phyloP scores from a whole-genome alignment of 1,140 invertebrate genomes.

The Conopomorpha cramerella region DNA sequence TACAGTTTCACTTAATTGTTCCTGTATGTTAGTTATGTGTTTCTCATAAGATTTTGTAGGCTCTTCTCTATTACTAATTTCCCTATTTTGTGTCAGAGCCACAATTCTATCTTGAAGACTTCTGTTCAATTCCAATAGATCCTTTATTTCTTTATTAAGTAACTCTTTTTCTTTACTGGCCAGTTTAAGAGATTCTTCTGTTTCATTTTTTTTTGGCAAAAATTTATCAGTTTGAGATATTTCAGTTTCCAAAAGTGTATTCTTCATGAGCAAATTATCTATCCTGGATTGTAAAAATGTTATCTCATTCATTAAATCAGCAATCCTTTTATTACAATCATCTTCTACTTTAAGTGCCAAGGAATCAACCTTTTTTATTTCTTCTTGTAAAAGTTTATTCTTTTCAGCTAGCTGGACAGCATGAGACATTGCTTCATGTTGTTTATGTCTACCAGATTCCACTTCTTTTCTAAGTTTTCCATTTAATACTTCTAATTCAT shows the following conservation, averaged over 20 bases:
- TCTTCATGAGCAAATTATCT: constrained; percentile 27
- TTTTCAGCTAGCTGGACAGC: constrained; percentile 70
- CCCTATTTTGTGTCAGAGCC: constrained; percentile 24
- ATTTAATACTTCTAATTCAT: constrained; percentile 58
- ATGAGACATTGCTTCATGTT: constrained; percentile 74
- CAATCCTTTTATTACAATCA: constrained; percentile 62
- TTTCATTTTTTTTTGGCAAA: constrained; percentile 14
- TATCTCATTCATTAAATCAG: constrained; percentile 28
- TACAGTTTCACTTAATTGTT: constrained; percentile 39
- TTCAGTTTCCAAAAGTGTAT: constrained; percentile 30
- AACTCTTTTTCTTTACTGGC: no score
- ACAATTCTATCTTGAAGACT: constrained; percentile 43
- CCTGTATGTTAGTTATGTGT: constrained; percentile 39
- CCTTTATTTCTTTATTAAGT: constrained; percentile 42
- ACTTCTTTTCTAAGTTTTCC: constrained; percentile 62
- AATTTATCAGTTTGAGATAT: constrained; percentile 16
- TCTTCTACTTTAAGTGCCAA: constrained; percentile 71
- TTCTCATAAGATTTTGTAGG: constrained; percentile 51
- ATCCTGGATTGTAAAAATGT: constrained; percentile 30
- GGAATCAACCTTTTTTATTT: constrained; percentile 68
- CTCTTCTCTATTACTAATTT: no score
- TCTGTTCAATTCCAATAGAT: constrained; percentile 39
- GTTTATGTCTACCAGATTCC: constrained; percentile 62
- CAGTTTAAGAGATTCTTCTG: constrained; percentile 22
- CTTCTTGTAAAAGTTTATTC: constrained; percentile 68